Conservation (phyloP, 2,888 invertebrate genomes). For the Deilephila porcellus region DNA sequence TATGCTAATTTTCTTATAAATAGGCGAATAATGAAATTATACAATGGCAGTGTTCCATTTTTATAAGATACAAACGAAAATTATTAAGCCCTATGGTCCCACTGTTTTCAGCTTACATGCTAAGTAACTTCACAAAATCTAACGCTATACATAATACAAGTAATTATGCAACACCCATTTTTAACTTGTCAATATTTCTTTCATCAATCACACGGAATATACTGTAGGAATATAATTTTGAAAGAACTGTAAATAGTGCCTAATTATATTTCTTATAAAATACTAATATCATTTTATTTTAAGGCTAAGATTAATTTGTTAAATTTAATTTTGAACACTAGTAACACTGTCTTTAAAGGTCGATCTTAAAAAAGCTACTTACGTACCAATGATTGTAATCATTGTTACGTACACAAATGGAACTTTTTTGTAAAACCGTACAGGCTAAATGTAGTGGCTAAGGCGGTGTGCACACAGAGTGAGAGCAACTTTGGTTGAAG, state of each 20-base stretch:
- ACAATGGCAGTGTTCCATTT: conserved; percentile 57
- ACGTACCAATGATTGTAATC: no score
- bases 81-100: conserved; percentile 7
- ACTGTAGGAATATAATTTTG: background rate
- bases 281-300: no score
- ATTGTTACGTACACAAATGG: no score
- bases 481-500: no score
- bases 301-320: background rate
- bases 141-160: background rate
- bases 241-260: background rate
- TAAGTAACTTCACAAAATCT: background rate
- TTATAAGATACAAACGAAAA: conserved; percentile 27
- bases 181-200: background rate
- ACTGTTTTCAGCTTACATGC: background rate
- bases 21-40: conserved; percentile 46
- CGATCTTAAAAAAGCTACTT: background rate
- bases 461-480: no score
- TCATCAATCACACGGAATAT: conserved; percentile 12
- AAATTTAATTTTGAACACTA: background rate
- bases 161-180: background rate
- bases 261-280: no score
- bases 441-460: background rate
- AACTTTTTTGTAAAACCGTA: background rate
- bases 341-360: background rate
- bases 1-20: conserved; percentile 41